These are phyloP conservation scores for Penaeus indicus DNA, from an alignment of 1,140 invertebrate species.

Conservation along the genomic window DNA sequence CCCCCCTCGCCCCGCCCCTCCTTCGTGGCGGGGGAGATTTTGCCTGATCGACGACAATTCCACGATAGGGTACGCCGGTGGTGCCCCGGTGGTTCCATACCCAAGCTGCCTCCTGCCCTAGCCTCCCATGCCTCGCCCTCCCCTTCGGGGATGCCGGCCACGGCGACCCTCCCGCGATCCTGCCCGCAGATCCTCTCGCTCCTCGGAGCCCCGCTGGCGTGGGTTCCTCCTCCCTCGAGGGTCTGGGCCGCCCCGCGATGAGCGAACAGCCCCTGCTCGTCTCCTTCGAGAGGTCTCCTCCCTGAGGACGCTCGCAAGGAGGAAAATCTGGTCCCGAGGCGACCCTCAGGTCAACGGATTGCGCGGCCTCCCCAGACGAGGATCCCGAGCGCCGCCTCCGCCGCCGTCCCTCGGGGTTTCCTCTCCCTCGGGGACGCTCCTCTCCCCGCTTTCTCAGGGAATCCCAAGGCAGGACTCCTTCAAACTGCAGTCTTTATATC, in stretches of 20 bases:
- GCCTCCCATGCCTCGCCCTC: constrained; percentile 21
- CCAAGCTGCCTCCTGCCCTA: constrained; percentile 5
- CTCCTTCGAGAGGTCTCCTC: not conserved
- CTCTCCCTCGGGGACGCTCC: no score
- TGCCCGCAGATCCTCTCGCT: not conserved
- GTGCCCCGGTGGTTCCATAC: constrained; percentile 35
- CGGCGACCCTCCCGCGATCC: not conserved
- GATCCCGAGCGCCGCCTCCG: no score
- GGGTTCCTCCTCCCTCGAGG: not conserved
- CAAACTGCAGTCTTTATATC: no score
- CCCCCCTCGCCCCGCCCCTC: constrained; percentile 51
- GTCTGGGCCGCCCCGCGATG: not conserved
- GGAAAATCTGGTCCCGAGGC: no score
- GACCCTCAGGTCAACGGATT: no score
- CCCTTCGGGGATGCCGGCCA: constrained; percentile 1
- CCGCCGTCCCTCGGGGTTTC: no score
- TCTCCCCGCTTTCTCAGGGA: no score
- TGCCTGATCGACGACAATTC: constrained; percentile 63
- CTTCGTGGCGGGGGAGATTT: constrained; percentile 61
- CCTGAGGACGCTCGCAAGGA: not conserved
- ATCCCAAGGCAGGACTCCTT: no score
- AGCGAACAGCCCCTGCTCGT: not conserved
- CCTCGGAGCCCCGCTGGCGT: not conserved
- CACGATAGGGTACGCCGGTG: constrained; percentile 62
- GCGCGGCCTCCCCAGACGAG: no score